Evolutionary conservation across 1,140 invertebrate species (phyloP).

Genomic region (Drosophila tsacasi): DNA sequence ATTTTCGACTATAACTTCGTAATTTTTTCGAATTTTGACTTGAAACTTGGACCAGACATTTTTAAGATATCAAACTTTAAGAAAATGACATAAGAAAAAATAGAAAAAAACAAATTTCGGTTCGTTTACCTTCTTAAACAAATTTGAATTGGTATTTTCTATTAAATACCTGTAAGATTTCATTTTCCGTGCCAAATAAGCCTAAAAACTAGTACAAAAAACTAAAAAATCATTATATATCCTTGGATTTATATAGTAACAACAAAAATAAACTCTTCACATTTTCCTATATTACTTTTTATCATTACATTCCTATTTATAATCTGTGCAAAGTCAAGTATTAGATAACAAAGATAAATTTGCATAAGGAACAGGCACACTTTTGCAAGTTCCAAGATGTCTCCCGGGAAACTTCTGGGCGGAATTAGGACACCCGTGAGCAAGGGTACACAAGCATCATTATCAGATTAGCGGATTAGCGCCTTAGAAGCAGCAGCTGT

Average conservation of each 20-base stretch:
- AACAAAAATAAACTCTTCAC: too few species aligned
- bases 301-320: too few species aligned
- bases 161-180: not conserved
- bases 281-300: not conserved
- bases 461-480: slow-evolving; percentile 12
- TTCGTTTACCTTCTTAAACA: too few species aligned
- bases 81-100: too few species aligned
- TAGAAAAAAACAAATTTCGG: too few species aligned
- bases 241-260: too few species aligned
- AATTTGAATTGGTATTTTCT: not conserved
- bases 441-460: not conserved
- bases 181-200: not conserved
- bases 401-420: slow-evolving; percentile 4
- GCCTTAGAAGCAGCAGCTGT: slow-evolving; percentile 32
- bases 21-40: too few species aligned
- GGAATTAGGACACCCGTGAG: not conserved
- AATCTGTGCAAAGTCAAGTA: not conserved
- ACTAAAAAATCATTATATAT: too few species aligned
- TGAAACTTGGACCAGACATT: too few species aligned
- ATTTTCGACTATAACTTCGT: too few species aligned
- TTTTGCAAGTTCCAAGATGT: not conserved
- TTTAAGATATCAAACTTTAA: too few species aligned
- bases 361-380: not conserved
- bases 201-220: too few species aligned
- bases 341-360: not conserved